Conservation (phyloP, 2,888 invertebrate genomes). For the Aphodius sticticus region DNA sequence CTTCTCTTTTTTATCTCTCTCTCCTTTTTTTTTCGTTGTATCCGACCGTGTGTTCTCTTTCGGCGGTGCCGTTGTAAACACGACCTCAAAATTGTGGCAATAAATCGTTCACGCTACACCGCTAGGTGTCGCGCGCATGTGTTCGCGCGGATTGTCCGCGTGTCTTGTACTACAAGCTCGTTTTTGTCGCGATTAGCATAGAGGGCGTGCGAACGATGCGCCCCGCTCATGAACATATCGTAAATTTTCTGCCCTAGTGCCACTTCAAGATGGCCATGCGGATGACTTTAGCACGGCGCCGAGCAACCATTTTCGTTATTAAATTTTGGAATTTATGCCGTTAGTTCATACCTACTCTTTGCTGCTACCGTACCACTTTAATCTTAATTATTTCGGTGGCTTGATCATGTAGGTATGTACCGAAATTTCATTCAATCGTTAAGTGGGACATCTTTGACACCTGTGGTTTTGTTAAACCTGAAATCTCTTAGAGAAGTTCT, state of each 20-base stretch:
- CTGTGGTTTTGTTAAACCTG: too few relatives aligned
- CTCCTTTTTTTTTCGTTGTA: too few relatives aligned
- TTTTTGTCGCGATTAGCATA: constrained; percentile 53
- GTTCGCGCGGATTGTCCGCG: constrained; percentile 49
- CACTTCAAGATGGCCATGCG: constrained; percentile 34
- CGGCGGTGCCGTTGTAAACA: neutral
- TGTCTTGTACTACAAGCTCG: constrained; percentile 45
- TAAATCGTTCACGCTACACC: constrained; percentile 52
- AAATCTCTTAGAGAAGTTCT: too few relatives aligned
- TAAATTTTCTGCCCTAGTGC: constrained; percentile 39
- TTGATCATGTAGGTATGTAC: too few relatives aligned
- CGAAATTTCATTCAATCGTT: too few relatives aligned
- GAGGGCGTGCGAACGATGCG: constrained; percentile 44
- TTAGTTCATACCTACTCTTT: neutral
- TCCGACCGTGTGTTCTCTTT: neutral
- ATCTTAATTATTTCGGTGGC: too few relatives aligned
- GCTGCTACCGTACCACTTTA: too few relatives aligned
- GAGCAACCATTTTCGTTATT: constrained; percentile 7
- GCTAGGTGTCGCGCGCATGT: constrained; percentile 53
- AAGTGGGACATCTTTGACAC: too few relatives aligned
- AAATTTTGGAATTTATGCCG: neutral
- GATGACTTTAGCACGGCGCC: neutral
- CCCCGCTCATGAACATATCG: constrained; percentile 42
- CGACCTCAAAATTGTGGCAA: constrained; percentile 48
- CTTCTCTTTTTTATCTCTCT: too few relatives aligned